Conservation (phyloP, 2,797 vertebrate species). For the Mormyrops boulengeri region DNA sequence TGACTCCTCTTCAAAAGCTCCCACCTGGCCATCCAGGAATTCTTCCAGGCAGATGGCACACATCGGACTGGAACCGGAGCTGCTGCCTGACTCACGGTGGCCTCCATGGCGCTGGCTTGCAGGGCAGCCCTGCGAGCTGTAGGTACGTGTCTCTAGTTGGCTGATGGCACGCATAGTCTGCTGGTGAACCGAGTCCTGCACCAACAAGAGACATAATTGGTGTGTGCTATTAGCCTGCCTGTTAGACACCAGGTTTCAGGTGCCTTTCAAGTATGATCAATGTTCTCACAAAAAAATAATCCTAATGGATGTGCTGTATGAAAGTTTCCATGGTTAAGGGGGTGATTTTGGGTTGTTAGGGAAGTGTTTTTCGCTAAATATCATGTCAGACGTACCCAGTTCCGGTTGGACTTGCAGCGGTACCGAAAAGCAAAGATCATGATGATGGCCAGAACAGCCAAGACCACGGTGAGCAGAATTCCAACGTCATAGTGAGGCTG, state of each 20-base stretch:
- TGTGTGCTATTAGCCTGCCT: not conserved
- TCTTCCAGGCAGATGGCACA: slow-evolving; percentile 96
- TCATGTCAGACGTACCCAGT: slow-evolving; percentile 64
- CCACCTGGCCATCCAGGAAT: slow-evolving; percentile 91
- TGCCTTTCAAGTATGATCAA: not conserved
- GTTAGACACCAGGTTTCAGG: not conserved
- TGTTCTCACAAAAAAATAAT: not conserved
- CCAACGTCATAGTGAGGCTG: slow-evolving; percentile 87
- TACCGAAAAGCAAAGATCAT: slow-evolving; percentile 82
- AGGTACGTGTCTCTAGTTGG: slow-evolving; percentile 78
- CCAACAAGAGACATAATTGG: not conserved
- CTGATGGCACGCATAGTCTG: slow-evolving; percentile 83
- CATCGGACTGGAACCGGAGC: slow-evolving; percentile 80
- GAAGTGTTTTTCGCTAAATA: not conserved
- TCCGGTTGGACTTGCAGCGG: slow-evolving; percentile 79
- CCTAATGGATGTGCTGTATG: not conserved
- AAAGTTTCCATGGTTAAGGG: not conserved
- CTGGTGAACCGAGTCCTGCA: slow-evolving; percentile 83
- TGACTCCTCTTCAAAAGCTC: slow-evolving; percentile 14
- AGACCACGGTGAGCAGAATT: slow-evolving; percentile 85
- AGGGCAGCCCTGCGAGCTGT: slow-evolving; percentile 64
- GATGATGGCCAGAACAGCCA: slow-evolving; percentile 76
- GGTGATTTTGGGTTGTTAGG: not conserved
- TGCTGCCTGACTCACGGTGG: slow-evolving; percentile 74
- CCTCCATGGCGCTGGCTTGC: slow-evolving; percentile 54